phyloP scores from a whole-genome alignment of 2,113 vertebrate species.

The Albula goreensis region DNA sequence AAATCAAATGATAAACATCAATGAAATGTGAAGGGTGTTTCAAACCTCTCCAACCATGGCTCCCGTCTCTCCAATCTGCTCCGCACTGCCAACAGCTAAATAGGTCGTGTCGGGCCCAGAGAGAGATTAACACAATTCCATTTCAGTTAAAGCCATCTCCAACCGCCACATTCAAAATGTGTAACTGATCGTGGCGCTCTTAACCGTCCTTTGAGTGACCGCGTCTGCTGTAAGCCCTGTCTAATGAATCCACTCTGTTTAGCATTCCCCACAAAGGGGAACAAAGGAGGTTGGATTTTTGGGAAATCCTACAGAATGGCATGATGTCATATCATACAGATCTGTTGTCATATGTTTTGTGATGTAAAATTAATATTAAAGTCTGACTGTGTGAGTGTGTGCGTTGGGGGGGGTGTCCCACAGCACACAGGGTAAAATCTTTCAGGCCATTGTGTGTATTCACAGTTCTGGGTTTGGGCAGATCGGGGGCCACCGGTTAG shows the following conservation, averaged over 20 bases:
- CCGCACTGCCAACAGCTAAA: slow-evolving; percentile 28
- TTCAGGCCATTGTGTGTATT: no score
- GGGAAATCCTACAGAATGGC: no score
- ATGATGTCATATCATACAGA: no score
- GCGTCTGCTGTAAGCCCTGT: background rate
- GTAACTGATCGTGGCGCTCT: background rate
- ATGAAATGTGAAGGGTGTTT: slow-evolving; percentile 22
- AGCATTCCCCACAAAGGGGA: background rate
- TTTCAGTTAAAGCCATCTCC: slow-evolving; percentile 15
- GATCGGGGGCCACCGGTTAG: no score
- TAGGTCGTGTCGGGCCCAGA: slow-evolving; percentile 29
- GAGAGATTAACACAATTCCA: slow-evolving; percentile 16
- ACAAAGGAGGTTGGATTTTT: no score
- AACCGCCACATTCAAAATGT: background rate
- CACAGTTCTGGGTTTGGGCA: no score
- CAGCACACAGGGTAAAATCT: no score
- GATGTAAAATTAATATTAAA: no score
- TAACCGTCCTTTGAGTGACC: background rate
- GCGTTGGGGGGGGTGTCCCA: no score
- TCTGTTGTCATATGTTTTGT: no score
- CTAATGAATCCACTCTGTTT: background rate
- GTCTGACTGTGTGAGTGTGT: no score
- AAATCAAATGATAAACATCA: slow-evolving; percentile 16
- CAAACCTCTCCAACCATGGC: background rate
- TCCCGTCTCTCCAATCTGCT: background rate